A percentile compares a stretch with the other conserved stretches of the same genome.
These are phyloP conservation scores for Zootermopsis nevadensis DNA, from an alignment of 2,888 invertebrate genomes.

Conservation along the genomic window DNA sequence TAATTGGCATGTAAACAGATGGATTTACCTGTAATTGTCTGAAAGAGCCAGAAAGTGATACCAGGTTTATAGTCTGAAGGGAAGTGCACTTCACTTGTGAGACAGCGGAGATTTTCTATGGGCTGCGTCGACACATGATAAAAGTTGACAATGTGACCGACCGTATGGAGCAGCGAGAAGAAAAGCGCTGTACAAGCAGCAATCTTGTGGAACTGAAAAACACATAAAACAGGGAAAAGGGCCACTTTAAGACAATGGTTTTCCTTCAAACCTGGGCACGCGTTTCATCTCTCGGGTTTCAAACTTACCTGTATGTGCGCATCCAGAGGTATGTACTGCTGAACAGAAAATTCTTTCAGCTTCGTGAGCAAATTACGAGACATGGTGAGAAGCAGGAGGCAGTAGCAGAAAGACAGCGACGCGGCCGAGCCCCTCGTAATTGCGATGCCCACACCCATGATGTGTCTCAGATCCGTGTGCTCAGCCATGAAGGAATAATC, in stretches of 20 bases:
- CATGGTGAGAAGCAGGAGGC: constrained; percentile 91
- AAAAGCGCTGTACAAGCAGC: constrained; percentile 94
- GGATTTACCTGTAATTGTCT: constrained; percentile 86
- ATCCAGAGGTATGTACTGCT: constrained; percentile 93
- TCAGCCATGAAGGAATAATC: constrained; percentile 97
- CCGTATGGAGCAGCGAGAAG: constrained; percentile 91
- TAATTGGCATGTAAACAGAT: not conserved
- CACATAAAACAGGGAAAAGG: not conserved
- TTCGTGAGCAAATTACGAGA: constrained; percentile 92
- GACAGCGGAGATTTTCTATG: constrained; percentile 88
- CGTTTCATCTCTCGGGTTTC: not conserved
- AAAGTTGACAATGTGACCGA: constrained; percentile 96
- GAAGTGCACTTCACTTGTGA: constrained; percentile 94
- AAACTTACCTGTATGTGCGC: constrained; percentile 81
- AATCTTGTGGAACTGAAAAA: constrained; percentile 86
- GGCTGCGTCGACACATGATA: constrained; percentile 98
- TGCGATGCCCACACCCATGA: constrained; percentile 97
- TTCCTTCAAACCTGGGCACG: too few relatives aligned
- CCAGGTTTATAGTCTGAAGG: constrained; percentile 94
- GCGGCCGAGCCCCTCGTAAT: constrained; percentile 95
- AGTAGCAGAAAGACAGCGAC: constrained; percentile 94
- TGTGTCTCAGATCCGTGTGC: constrained; percentile 92
- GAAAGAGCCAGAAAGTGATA: constrained; percentile 95
- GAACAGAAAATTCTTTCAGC: constrained; percentile 91
- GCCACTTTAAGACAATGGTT: too few relatives aligned